Evolutionary conservation across 1,140 invertebrate genomes (phyloP).

Genomic region (Lepidurus arcticus): DNA sequence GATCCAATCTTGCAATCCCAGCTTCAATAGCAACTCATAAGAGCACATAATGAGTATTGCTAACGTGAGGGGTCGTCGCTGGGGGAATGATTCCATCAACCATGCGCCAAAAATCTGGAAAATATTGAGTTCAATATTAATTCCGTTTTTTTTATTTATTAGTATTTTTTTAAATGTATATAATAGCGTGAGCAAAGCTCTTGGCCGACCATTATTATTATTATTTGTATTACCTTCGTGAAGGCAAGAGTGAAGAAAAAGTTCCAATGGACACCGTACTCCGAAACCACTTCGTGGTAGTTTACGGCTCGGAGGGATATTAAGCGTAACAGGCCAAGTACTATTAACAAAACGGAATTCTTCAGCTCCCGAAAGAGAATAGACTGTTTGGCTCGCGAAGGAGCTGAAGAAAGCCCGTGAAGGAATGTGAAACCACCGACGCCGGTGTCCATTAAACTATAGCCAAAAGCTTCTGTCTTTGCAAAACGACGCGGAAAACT

Average conservation of each 20-base stretch:
- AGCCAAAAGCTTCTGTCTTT: conserved; percentile 82
- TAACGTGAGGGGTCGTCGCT: conserved; percentile 48
- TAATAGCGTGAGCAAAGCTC: neutral
- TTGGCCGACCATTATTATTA: neutral
- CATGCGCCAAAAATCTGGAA: conserved; percentile 55
- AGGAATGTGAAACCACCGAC: conserved; percentile 83
- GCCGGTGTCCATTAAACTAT: conserved; percentile 88
- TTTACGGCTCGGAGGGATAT: conserved; percentile 51
- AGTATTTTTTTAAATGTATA: neutral
- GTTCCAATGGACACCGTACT: conserved; percentile 96
- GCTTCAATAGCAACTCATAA: conserved; percentile 63
- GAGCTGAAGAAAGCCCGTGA: conserved; percentile 64
- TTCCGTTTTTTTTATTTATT: neutral
- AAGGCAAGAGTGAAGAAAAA: conserved; percentile 88
- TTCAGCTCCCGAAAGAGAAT: neutral
- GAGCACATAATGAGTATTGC: conserved; percentile 52
- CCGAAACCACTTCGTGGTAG: conserved; percentile 79
- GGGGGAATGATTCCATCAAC: conserved; percentile 49
- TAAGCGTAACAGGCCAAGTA: conserved; percentile 63
- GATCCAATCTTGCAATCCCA: conserved; percentile 64
- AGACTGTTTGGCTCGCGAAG: conserved; percentile 22
- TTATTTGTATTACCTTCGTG: conserved; percentile 55
- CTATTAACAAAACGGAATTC: conserved; percentile 50
- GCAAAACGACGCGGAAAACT: conserved; percentile 75
- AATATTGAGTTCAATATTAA: conserved; percentile 33